A percentile compares a stretch with the other conserved stretches of the same genome.
Conservation (phyloP, 2,888 invertebrate species). For the Lepidonotus clava region DNA sequence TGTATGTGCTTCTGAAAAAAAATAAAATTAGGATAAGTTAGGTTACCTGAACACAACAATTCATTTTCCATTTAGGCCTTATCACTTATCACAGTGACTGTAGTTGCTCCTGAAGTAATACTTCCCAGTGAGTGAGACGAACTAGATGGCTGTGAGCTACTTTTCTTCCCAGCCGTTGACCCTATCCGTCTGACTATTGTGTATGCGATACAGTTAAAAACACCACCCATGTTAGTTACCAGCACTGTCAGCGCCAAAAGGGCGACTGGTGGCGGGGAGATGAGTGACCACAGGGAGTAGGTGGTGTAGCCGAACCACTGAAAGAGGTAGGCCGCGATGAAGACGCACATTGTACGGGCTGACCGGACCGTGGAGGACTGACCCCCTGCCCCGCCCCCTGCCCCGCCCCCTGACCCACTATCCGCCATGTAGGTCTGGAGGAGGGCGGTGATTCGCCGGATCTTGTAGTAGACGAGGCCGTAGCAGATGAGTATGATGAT, state of each 20-base stretch:
- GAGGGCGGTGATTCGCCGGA: neutral
- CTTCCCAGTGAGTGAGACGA: too few relatives aligned
- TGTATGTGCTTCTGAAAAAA: too few relatives aligned
- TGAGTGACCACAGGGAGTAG: slow-evolving; percentile 5
- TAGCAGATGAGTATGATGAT: neutral
- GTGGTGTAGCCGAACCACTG: slow-evolving; percentile 5
- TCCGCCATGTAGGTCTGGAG: neutral
- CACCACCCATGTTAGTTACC: neutral
- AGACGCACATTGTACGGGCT: neutral
- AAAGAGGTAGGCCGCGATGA: neutral
- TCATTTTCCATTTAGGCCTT: too few relatives aligned
- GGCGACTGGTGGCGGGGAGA: neutral
- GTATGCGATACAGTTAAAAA: neutral
- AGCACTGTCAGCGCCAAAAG: neutral
- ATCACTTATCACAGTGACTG: too few relatives aligned
- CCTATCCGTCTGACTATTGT: neutral
- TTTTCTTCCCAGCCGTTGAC: too few relatives aligned
- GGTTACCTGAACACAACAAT: too few relatives aligned
- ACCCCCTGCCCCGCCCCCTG: neutral
- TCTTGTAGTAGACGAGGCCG: slow-evolving; percentile 1
- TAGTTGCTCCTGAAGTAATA: too few relatives aligned
- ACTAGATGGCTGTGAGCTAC: too few relatives aligned
- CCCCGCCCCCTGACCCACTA: too few relatives aligned
- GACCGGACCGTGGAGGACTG: neutral
- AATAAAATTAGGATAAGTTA: too few relatives aligned